Percentiles rank a stretch among this genome's conserved stretches.
phyloP scores from a whole-genome alignment of 2,113 vertebrate species.

The Ammodytes marinus region DNA sequence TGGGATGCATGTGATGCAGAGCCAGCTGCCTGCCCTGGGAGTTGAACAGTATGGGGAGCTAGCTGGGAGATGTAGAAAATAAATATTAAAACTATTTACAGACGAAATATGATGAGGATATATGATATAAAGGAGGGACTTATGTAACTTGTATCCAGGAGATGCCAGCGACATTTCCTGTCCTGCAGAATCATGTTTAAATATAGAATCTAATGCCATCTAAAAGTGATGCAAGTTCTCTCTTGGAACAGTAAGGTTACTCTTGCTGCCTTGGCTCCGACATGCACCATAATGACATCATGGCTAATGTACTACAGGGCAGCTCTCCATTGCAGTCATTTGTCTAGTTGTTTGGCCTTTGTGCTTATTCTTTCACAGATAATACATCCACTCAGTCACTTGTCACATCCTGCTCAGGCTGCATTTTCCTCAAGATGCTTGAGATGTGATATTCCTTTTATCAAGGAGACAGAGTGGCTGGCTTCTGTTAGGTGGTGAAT shows the following conservation, averaged over 20 bases:
- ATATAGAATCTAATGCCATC: constrained; percentile 59
- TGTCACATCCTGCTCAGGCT: constrained; percentile 11
- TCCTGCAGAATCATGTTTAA: constrained; percentile 49
- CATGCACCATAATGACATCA: constrained; percentile 59
- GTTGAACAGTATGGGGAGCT: constrained; percentile 15
- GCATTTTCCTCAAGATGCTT: constrained; percentile 22
- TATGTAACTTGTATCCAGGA: constrained; percentile 31
- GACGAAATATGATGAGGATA: constrained; percentile 5
- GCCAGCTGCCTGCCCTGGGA: constrained; percentile 58
- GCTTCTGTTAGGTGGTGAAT: constrained; percentile 4
- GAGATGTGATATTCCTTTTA: constrained; percentile 53
- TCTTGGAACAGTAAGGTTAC: constrained; percentile 24
- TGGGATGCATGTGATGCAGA: constrained; percentile 49
- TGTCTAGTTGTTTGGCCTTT: constrained; percentile 5
- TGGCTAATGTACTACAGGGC: constrained; percentile 18
- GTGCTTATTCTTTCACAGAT: constrained; percentile 25
- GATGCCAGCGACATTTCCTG: constrained; percentile 32
- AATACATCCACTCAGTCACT: constrained; percentile 39
- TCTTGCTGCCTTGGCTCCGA: constrained; percentile 55
- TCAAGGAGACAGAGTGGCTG: constrained; percentile 25
- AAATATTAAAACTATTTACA: not conserved
- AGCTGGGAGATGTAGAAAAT: not conserved
- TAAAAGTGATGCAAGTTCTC: constrained; percentile 45
- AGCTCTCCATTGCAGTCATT: constrained; percentile 26
- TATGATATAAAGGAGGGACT: constrained; percentile 4